These are phyloP conservation scores for Frankliniella intonsa DNA, from an alignment of 2,888 invertebrate species.

Conservation along the genomic window DNA sequence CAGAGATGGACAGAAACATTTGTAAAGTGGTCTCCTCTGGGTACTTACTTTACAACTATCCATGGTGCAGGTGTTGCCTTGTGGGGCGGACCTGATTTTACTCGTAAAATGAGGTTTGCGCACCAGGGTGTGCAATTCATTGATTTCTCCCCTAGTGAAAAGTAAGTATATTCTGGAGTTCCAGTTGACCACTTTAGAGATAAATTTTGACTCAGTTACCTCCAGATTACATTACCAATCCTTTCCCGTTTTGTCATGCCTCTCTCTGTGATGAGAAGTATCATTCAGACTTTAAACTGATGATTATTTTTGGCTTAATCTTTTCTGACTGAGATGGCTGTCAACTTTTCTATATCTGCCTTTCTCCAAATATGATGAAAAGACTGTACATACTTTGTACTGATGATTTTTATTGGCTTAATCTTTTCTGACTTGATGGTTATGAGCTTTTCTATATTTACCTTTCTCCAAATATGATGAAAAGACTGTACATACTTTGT, in stretches of 20 bases:
- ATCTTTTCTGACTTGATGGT: conserved; percentile 1
- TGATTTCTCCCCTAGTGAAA: conserved; percentile 97
- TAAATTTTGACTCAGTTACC: background rate
- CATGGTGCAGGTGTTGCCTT: conserved; percentile 92
- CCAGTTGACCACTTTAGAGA: background rate
- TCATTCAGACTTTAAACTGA: background rate
- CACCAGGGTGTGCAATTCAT: conserved; percentile 90
- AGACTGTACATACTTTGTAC: background rate
- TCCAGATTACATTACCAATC: background rate
- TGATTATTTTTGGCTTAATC: conserved; percentile 31
- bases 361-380: background rate
- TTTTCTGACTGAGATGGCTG: conserved; percentile 31
- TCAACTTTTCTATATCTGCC: background rate
- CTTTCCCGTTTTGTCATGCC: background rate
- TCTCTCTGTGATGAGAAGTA: background rate
- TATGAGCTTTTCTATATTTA: background rate
- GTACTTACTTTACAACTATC: conserved; percentile 94
- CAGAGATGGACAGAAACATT: conserved; percentile 95
- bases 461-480: background rate
- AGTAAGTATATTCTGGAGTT: conserved; percentile 47
- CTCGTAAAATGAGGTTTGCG: conserved; percentile 85
- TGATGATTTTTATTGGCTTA: background rate
- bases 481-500: background rate
- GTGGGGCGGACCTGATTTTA: conserved; percentile 94
- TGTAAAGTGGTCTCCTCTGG: conserved; percentile 95